Evolutionary conservation across 2,888 invertebrate species (phyloP).

Genomic region (Byasa hedistus): DNA sequence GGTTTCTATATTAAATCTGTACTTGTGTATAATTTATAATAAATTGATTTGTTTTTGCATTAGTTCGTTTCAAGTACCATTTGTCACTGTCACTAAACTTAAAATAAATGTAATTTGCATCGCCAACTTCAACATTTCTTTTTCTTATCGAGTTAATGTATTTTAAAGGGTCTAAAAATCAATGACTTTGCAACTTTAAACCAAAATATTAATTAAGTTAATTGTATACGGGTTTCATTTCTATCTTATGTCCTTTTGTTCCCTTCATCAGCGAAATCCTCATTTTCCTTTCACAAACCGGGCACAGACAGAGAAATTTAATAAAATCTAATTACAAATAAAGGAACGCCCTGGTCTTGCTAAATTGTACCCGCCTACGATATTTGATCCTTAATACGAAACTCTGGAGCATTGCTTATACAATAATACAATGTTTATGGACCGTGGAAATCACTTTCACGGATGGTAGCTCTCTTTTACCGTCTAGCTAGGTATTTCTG

Average conservation of each 20-base stretch:
- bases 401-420: background rate
- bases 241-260: slow-evolving; percentile 12
- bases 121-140: no score
- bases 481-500: background rate
- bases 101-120: no score
- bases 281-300: slow-evolving; percentile 22
- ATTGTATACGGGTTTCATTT: slow-evolving; percentile 12
- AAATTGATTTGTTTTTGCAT: no score
- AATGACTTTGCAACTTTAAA: background rate
- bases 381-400: slow-evolving; percentile 14
- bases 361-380: slow-evolving; percentile 9
- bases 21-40: no score
- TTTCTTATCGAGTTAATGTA: background rate
- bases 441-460: background rate
- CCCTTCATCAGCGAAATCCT: slow-evolving; percentile 17
- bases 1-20: no score
- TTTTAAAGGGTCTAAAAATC: background rate
- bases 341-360: slow-evolving; percentile 11
- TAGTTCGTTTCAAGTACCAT: no score
- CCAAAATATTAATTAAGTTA: slow-evolving; percentile 15
- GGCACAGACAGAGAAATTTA: slow-evolving; percentile 20
- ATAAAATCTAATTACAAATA: slow-evolving; percentile 23
- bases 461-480: background rate
- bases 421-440: slow-evolving; percentile 1
- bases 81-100: no score